phyloP scores from a whole-genome alignment of 2,797 vertebrate species.

The Myotis myotis region DNA sequence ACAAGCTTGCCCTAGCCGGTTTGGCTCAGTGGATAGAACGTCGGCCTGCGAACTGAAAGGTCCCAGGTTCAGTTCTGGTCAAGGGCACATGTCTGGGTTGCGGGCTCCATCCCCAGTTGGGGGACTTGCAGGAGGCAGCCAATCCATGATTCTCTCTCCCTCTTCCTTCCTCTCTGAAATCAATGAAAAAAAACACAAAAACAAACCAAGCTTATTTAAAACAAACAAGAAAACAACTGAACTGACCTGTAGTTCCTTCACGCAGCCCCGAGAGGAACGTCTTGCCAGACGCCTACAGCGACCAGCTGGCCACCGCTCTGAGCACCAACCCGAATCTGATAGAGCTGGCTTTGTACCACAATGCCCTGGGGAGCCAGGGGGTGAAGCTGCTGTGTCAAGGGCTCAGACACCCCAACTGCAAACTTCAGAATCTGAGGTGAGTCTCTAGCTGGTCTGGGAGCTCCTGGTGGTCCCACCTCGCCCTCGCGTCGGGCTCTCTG shows the following conservation, averaged over 20 bases:
- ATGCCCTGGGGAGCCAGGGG: background rate
- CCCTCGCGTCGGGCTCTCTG: background rate
- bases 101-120: too few species aligned
- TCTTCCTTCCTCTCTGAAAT: too few species aligned
- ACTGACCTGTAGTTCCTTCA: background rate
- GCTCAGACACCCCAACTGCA: constrained; percentile 62
- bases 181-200: too few species aligned
- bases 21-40: too few species aligned
- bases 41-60: too few species aligned
- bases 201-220: too few species aligned
- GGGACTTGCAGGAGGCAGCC: too few species aligned
- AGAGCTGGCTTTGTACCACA: constrained; percentile 57
- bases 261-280: background rate
- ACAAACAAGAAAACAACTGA: too few species aligned
- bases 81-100: too few species aligned
- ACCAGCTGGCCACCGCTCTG: background rate
- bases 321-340: constrained; percentile 3
- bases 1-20: too few species aligned
- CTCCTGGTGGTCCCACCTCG: fast-evolving
- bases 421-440: constrained; percentile 72
- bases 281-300: background rate
- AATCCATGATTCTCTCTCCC: too few species aligned
- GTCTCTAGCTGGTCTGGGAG: background rate
- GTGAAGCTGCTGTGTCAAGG: constrained; percentile 65
- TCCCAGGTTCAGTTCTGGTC: too few species aligned